Evolutionary conservation across 1,140 invertebrate genomes (phyloP).

Genomic region (Drosophila pseudoananassae): DNA sequence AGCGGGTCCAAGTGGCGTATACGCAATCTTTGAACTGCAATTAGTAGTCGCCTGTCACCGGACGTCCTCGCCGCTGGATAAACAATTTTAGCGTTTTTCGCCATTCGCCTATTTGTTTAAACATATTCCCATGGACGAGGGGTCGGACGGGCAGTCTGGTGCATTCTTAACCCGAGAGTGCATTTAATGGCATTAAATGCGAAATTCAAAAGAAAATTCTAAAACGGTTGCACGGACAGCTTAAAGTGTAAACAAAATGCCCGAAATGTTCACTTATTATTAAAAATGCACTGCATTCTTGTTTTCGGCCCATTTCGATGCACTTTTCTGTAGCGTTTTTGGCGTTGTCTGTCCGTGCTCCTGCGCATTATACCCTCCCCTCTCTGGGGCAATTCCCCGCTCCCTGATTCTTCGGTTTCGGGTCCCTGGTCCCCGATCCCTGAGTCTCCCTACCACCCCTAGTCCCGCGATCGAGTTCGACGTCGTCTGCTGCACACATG

Average conservation of each 20-base stretch:
- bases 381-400: not conserved
- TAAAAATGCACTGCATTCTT: conserved; percentile 60
- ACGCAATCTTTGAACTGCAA: conserved; percentile 71
- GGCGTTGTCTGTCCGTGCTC: conserved; percentile 46
- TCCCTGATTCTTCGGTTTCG: not conserved
- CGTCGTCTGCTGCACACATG: conserved; percentile 75
- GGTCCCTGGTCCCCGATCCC: not conserved
- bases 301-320: conserved; percentile 71
- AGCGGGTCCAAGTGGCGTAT: conserved; percentile 59
- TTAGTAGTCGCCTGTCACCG: conserved; percentile 56
- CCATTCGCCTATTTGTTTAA: conserved; percentile 63
- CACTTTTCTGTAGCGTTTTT: conserved; percentile 66
- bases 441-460: not conserved
- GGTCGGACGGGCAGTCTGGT: conserved; percentile 15
- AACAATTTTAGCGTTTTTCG: conserved; percentile 43
- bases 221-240: conserved; percentile 46
- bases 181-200: conserved; percentile 68
- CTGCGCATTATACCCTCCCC: conserved; percentile 9
- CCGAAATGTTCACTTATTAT: conserved; percentile 68
- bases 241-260: conserved; percentile 80
- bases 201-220: conserved; percentile 48
- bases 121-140: conserved; percentile 38
- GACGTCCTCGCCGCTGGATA: conserved; percentile 29
- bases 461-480: conserved; percentile 12
- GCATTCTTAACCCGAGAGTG: conserved; percentile 78